phyloP scores from a whole-genome alignment of 2,888 invertebrate species.

The Andrena minutula region DNA sequence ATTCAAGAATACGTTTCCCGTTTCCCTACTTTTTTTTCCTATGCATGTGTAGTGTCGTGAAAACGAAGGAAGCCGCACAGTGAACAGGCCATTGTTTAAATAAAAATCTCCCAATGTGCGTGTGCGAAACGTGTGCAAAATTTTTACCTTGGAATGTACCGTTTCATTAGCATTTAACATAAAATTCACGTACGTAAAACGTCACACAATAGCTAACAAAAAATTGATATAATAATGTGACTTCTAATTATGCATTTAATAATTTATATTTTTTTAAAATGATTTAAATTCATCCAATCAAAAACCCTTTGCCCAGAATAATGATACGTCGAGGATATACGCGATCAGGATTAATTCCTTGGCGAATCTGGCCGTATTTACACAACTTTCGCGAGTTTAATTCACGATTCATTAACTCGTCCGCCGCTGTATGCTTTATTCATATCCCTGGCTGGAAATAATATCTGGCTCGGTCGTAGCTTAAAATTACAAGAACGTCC shows the following conservation, averaged over 20 bases:
- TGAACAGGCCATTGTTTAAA: slow-evolving; percentile 22
- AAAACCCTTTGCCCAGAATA: too few relatives aligned
- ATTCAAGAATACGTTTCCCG: slow-evolving; percentile 7
- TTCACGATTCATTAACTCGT: slow-evolving; percentile 13
- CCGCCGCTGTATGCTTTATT: background rate
- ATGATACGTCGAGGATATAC: background rate
- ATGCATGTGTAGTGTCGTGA: slow-evolving; percentile 7
- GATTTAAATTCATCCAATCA: too few relatives aligned
- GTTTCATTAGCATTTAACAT: background rate
- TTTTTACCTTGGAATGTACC: background rate
- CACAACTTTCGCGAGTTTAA: background rate
- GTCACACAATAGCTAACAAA: too few relatives aligned
- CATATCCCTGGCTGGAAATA: slow-evolving; percentile 2
- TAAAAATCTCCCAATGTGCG: slow-evolving; percentile 16
- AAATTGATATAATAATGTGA: too few relatives aligned
- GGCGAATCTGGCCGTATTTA: background rate
- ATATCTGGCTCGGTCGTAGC: background rate
- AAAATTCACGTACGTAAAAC: background rate
- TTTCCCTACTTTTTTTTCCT: background rate
- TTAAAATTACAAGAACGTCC: slow-evolving; percentile 23
- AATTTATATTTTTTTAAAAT: too few relatives aligned
- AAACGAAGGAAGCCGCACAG: slow-evolving; percentile 15
- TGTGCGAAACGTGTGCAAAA: slow-evolving; percentile 8
- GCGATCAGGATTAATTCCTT: background rate
- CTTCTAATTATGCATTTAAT: too few relatives aligned